phyloP scores from a whole-genome alignment of 2,797 vertebrate genomes.

The Pipistrellus pipistrellus region DNA sequence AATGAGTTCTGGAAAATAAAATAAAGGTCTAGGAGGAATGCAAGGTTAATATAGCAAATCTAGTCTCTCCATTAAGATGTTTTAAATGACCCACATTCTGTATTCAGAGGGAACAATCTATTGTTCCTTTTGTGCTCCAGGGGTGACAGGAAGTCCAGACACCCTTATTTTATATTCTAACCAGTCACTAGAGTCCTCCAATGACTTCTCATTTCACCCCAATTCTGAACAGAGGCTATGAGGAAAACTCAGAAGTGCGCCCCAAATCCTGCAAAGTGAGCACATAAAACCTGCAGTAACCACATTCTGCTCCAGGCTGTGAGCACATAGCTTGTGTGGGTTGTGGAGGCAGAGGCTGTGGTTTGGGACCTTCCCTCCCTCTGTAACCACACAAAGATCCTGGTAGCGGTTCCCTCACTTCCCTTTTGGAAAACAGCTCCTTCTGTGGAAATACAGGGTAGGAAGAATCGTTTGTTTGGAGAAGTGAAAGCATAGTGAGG shows the following conservation, averaged over 20 bases:
- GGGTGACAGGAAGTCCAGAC: not conserved
- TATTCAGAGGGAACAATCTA: not conserved
- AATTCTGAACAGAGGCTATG: not conserved
- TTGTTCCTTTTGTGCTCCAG: not conserved
- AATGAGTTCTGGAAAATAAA: slow-evolving; percentile 54
- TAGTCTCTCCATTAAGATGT: not conserved
- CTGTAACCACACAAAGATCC: not conserved
- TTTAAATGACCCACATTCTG: slow-evolving; percentile 10
- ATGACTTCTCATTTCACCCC: not conserved
- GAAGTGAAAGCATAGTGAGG: not conserved
- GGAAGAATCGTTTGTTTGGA: not conserved
- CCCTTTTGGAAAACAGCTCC: not conserved
- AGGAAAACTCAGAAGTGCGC: not conserved
- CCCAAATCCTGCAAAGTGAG: not conserved
- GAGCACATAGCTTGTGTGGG: not conserved
- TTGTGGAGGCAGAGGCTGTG: not conserved
- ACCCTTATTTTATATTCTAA: not conserved
- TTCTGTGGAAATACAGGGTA: not conserved
- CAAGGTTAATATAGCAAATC: slow-evolving; percentile 39
- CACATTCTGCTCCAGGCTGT: not conserved
- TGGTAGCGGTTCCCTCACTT: not conserved
- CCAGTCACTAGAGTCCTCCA: not conserved
- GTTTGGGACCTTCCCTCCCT: not conserved
- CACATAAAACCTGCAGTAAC: not conserved
- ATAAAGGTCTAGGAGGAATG: slow-evolving; percentile 10